Evolutionary conservation across 2,888 invertebrate genomes (phyloP).

Genomic region (Panorpa germanica): DNA sequence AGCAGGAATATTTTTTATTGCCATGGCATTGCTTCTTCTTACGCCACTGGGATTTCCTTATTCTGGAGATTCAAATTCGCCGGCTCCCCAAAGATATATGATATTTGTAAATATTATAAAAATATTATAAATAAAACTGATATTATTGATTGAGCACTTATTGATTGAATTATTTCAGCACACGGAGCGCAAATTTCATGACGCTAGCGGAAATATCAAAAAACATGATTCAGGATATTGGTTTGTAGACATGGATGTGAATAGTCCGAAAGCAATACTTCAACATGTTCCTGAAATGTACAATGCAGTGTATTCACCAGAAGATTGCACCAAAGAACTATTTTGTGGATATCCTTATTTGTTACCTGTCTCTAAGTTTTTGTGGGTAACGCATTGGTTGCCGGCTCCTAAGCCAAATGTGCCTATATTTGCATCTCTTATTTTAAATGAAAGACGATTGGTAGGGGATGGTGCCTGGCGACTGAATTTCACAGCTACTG

Average conservation of each 20-base stretch:
- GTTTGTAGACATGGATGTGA: constrained; percentile 19
- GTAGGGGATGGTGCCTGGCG: constrained; percentile 13
- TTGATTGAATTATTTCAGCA: constrained; percentile 14
- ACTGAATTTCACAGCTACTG: constrained; percentile 15
- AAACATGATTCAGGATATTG: constrained; percentile 19
- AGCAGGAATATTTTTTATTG: constrained; percentile 29
- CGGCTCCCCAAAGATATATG: constrained; percentile 58
- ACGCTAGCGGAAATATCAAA: constrained; percentile 17
- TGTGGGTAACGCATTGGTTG: constrained; percentile 13
- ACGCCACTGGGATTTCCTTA: constrained; percentile 62
- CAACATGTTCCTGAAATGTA: constrained; percentile 17
- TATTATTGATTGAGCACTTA: constrained; percentile 8
- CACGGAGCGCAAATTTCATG: constrained; percentile 17
- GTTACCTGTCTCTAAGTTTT: constrained; percentile 16
- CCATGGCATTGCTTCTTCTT: constrained; percentile 33
- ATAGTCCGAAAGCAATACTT: constrained; percentile 17
- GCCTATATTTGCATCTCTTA: constrained; percentile 1
- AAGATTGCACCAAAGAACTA: constrained; percentile 29
- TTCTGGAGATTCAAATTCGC: constrained; percentile 35
- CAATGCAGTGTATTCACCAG: constrained; percentile 17
- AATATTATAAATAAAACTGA: constrained; percentile 15
- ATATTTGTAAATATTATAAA: constrained; percentile 24
- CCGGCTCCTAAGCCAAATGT: background rate
- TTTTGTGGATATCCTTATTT: constrained; percentile 21
- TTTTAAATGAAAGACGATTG: background rate